Evolutionary conservation across 2,888 invertebrate genomes (phyloP), one percentile per base, ranked within the genome.

Genomic region (Meta bourneti): DNA sequence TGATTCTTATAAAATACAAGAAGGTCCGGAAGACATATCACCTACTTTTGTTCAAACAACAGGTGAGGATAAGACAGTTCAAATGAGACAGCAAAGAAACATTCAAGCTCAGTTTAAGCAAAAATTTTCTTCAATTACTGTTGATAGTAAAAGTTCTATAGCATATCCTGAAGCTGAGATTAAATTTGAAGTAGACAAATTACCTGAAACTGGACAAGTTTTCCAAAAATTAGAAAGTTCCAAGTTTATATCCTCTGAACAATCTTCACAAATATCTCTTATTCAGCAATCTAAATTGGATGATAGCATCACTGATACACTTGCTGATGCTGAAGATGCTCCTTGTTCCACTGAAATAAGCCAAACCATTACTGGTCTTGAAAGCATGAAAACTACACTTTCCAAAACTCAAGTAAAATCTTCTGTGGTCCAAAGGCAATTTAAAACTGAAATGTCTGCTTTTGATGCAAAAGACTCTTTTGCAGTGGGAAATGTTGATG

Each of bases 61-160:
- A 16, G 61, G 8, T 61, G 8, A 16, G 11, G 16, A 61, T 61
- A 61, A 5, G 16, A 5, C 61, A 16, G 61, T 61, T 16, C 61
- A 61, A 34, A 34, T 34, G 34, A 34, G 34, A 34, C 1, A 34
- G 34, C 34, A 34, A 34, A 34, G 34, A 34, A 61, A 16, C 6
- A 9, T 61, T 61, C 11, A 9, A 34, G 61, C 7, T 61, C 61
- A 16, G 13, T 61, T 61, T 11, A 61, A 61, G 34, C 34, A 34
- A 34, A 34, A 34, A 34, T 34, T 34, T 34, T 61, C 61, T 16
- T 61, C 61, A 61, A 61, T 61, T 83, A 54, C 84, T 61, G 48
- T n/a, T 48, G 61, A 48, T 48, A 75, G 52, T 75, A 54, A 84
- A 61, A 54, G 48, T 74, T 84, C 74, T n/a, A 34, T 61, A 48